Conservation (phyloP, 1,140 invertebrate species). For the Muscidifurax raptorellus region DNA sequence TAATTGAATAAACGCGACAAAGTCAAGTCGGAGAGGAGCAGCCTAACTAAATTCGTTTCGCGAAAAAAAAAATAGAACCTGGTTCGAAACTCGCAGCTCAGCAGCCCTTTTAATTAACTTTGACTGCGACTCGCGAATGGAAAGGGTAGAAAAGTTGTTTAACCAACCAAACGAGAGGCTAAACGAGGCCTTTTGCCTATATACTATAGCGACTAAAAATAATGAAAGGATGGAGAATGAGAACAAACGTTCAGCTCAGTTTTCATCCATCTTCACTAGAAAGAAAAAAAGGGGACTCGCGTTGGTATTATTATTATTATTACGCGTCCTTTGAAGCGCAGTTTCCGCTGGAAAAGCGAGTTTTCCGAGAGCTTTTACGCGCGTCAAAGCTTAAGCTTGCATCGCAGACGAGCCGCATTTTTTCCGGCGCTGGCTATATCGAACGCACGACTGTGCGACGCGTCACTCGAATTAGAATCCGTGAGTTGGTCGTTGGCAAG, state of each 20-base stretch:
- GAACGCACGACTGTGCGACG: not conserved
- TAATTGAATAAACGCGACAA: not conserved
- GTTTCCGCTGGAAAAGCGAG: not conserved
- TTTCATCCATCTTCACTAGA: too few relatives aligned
- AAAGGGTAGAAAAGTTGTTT: not conserved
- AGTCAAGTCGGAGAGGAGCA: not conserved
- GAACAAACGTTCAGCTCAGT: not conserved
- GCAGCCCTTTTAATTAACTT: not conserved
- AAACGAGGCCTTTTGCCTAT: not conserved
- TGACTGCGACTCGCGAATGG: not conserved
- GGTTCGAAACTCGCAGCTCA: too few relatives aligned
- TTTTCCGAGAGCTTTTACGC: not conserved
- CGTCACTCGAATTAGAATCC: constrained; percentile 3
- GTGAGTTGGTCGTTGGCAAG: not conserved
- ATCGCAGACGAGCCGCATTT: not conserved
- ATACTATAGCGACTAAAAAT: not conserved
- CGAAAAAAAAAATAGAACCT: too few relatives aligned
- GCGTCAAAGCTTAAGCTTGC: too few relatives aligned
- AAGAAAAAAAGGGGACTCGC: too few relatives aligned
- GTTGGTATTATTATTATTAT: not conserved
- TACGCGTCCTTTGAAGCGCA: not conserved
- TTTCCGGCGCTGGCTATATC: not conserved
- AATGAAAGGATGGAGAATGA: not conserved
- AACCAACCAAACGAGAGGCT: not conserved
- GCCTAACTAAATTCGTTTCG: not conserved